Conservation (phyloP, 2,888 invertebrate species). For the Watsonalla binaria region DNA sequence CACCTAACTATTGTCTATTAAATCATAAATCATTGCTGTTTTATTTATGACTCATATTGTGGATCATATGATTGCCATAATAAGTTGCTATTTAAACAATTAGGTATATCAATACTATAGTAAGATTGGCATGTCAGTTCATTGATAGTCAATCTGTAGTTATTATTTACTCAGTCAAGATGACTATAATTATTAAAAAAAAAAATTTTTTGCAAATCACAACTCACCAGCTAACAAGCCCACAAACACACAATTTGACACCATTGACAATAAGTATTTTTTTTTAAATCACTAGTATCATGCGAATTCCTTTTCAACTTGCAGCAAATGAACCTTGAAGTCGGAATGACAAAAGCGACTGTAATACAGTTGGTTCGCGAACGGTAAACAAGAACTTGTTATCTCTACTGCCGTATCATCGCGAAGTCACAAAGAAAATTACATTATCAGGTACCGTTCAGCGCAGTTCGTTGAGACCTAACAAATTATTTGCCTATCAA, state of each 20-base stretch:
- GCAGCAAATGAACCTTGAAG: constrained; percentile 25
- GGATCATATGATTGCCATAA: too few relatives aligned
- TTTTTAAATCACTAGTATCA: constrained; percentile 12
- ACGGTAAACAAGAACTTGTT: constrained; percentile 63
- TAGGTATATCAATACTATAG: not conserved
- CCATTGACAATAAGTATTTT: constrained; percentile 46
- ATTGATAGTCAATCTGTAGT: not conserved
- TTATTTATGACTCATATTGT: too few relatives aligned
- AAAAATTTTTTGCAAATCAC: constrained; percentile 4
- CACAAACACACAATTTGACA: constrained; percentile 66
- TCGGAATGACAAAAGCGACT: constrained; percentile 35
- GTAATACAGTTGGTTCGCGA: constrained; percentile 37
- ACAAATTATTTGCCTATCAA: constrained; percentile 36
- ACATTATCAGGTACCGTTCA: constrained; percentile 52
- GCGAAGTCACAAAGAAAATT: constrained; percentile 65
- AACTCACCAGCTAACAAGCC: constrained; percentile 54
- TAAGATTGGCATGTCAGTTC: too few relatives aligned
- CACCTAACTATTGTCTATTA: too few relatives aligned
- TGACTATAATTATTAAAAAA: too few relatives aligned
- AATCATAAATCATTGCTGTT: too few relatives aligned
- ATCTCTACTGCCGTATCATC: constrained; percentile 54
- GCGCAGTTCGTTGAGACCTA: constrained; percentile 43
- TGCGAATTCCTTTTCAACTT: constrained; percentile 19
- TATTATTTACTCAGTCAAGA: not conserved
- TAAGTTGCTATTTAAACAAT: not conserved